These are phyloP conservation scores for Paguma larvata DNA, from an alignment of 2,797 vertebrate genomes.

Conservation along the genomic window DNA sequence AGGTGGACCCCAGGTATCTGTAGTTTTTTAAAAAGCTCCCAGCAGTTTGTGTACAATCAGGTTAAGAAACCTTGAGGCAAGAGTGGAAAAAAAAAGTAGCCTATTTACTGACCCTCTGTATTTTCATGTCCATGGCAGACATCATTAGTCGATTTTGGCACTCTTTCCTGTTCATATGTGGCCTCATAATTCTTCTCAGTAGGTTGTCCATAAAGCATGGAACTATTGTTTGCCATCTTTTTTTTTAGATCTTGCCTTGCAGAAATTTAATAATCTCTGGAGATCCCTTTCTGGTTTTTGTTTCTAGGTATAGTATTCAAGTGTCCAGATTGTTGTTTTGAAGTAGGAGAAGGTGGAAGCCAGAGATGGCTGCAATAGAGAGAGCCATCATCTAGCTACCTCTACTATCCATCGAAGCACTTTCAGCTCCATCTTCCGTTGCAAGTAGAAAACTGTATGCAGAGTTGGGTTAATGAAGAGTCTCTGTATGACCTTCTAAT, in stretches of 20 bases:
- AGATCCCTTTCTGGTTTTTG: constrained; percentile 44
- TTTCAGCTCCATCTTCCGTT: constrained; percentile 13
- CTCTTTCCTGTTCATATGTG: neutral
- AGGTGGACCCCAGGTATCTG: neutral
- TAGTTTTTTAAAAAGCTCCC: neutral
- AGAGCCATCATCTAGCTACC: constrained; percentile 17
- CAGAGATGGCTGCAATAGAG: neutral
- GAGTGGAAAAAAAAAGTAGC: neutral
- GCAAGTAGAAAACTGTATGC: constrained; percentile 45
- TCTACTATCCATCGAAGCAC: neutral
- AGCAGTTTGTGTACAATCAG: constrained; percentile 56
- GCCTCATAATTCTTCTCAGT: constrained; percentile 42
- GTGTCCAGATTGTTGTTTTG: constrained; percentile 32
- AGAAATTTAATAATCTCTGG: constrained; percentile 26
- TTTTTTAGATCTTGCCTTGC: constrained; percentile 34
- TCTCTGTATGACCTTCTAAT: neutral
- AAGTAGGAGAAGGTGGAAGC: constrained; percentile 37
- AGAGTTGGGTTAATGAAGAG: constrained; percentile 18
- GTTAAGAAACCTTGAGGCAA: constrained; percentile 36
- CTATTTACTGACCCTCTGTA: neutral
- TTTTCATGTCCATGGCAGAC: constrained; percentile 3
- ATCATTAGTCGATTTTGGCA: constrained; percentile 44
- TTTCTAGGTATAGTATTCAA: constrained; percentile 48
- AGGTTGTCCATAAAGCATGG: neutral
- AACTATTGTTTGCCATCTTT: constrained; percentile 53